Evolutionary conservation across 1,140 invertebrate species (phyloP).

Genomic region (Drepana arcuata): DNA sequence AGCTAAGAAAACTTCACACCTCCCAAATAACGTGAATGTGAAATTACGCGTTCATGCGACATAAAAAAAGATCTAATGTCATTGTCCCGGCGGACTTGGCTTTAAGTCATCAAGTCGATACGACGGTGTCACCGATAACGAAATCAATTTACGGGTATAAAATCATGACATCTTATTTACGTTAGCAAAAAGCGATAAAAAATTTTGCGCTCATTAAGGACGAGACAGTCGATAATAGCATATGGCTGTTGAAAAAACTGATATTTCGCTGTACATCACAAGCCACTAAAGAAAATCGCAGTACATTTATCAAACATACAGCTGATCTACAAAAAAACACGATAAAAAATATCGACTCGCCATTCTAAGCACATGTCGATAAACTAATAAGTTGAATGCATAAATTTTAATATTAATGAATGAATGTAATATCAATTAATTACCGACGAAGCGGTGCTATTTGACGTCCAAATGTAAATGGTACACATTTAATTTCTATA

Average conservation of each 20-base stretch:
- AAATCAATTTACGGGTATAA: constrained; percentile 11
- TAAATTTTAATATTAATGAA: constrained; percentile 28
- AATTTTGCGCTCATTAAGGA: constrained; percentile 5
- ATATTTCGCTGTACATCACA: constrained; percentile 3
- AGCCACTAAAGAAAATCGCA: constrained; percentile 13
- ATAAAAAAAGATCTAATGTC: too few relatives aligned
- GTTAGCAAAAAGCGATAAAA: constrained; percentile 6
- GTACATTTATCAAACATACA: constrained; percentile 19
- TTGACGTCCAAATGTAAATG: too few relatives aligned
- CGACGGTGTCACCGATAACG: constrained; percentile 13
- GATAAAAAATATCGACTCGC: constrained; percentile 20
- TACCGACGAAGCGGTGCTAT: too few relatives aligned
- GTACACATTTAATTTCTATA: constrained; percentile 10
- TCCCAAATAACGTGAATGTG: too few relatives aligned
- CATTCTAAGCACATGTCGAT: constrained; percentile 17
- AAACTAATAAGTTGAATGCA: constrained; percentile 20
- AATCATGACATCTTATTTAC: constrained; percentile 10
- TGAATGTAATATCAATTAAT: constrained; percentile 24
- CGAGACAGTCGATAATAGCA: constrained; percentile 3
- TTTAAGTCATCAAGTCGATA: constrained; percentile 5
- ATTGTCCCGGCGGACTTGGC: constrained; percentile 2
- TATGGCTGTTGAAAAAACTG: constrained; percentile 5
- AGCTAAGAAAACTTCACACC: constrained; percentile 8
- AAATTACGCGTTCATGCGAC: too few relatives aligned
- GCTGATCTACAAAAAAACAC: constrained; percentile 16